Conservation (phyloP, 2,888 invertebrate genomes). For the Agonopterix arenella region DNA sequence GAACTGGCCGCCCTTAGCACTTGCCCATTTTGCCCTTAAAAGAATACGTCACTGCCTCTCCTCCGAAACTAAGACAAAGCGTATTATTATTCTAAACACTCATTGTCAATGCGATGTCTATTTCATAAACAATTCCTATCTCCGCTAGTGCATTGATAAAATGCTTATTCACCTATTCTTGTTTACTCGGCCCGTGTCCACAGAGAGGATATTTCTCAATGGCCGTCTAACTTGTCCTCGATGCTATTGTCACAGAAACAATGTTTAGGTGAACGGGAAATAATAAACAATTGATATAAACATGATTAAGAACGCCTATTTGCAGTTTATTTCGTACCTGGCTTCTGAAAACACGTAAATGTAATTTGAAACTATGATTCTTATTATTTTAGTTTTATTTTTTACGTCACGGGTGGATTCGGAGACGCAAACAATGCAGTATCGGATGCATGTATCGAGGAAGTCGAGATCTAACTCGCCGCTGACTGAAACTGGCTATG, state of each 20-base stretch:
- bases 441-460: slow-evolving; percentile 29
- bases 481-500: slow-evolving; percentile 29
- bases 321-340: slow-evolving; percentile 38
- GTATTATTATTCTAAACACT: background rate
- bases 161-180: slow-evolving; percentile 14
- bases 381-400: slow-evolving; percentile 31
- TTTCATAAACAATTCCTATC: background rate
- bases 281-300: slow-evolving; percentile 57
- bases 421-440: slow-evolving; percentile 29
- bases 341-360: slow-evolving; percentile 32
- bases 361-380: slow-evolving; percentile 31
- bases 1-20: too few relatives aligned
- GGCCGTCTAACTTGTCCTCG: slow-evolving; percentile 23
- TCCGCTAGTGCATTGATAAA: background rate
- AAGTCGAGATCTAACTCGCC: slow-evolving; percentile 29
- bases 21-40: too few relatives aligned
- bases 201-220: slow-evolving; percentile 52
- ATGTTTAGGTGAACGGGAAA: slow-evolving; percentile 34
- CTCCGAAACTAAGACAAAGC: too few relatives aligned
- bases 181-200: slow-evolving; percentile 1
- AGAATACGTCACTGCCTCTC: too few relatives aligned
- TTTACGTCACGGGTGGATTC: slow-evolving; percentile 30
- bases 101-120: background rate
- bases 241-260: slow-evolving; percentile 50
- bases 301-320: slow-evolving; percentile 35